Base-by-base conservation (phyloP, 2,113 vertebrate species). In the Caloenas nicobarica region DNA sequence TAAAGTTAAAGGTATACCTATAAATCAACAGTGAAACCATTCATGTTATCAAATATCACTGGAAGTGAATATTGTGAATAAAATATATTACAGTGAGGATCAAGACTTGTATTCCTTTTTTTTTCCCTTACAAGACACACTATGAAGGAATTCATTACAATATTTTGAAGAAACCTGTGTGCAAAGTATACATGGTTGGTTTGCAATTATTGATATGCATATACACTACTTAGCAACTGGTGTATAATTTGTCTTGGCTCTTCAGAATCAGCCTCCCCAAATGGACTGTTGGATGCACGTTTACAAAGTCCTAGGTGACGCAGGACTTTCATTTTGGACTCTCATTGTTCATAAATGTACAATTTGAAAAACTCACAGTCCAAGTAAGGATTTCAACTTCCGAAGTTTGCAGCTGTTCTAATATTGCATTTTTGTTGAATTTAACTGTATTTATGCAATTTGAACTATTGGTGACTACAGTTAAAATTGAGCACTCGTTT, bases 21-120 rank as follows among this genome's bases (percentile, higher is more conserved):
- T 56, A 92, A 95, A 97, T 56, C 71, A 93, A 25, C n/a, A 42
- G 51, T 83, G 80, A 80, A 88, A 80, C 64, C 71, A 88, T 78
- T 66, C 44, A 53, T 17, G 48, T 84, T 42, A 87, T 70, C 8
- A 58, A 94, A 80, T 94, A 46, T 87, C 91, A 74, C 1, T 51
- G 72, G 44, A 88, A 74, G 86, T 89, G 15, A 81, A 83, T 93
- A 79, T 8, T 87, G 57, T 71, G 61, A 71, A 74, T n/a, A 86
- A 96, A 95, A 89, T 83, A 81, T 56, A 70, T 73, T 62, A 61
- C 50, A 65, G 73, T 65, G 61, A 89, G 61, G 69, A 81, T 88
- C 36, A 46, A 76, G 65, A 89, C 48, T 74, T 87, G 15, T 60
- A 71, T 86, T 94, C 82, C 36, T 69, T 89, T 93, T 56, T 74